Percentiles rank a stretch among this genome's conserved stretches.
Conservation (phyloP, 2,113 vertebrate species). For the Psammodynastes pulverulentus region DNA sequence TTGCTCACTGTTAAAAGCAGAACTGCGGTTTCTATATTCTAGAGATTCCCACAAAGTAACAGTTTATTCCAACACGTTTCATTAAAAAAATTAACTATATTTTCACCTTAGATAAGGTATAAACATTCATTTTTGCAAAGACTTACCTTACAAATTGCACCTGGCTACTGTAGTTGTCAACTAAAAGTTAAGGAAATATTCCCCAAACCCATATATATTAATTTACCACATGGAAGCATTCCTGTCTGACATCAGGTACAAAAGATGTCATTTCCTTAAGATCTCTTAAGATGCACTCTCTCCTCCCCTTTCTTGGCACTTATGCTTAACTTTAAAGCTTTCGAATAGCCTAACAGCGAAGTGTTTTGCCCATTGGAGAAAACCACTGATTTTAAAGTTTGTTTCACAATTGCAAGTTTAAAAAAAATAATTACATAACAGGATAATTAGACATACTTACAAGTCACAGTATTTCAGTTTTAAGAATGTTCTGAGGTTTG, state of each 20-base stretch:
- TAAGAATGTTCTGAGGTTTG: slow-evolving; percentile 9
- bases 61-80: not conserved
- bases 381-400: not conserved
- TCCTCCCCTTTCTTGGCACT: not conserved
- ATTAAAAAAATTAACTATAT: not conserved
- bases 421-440: slow-evolving; percentile 53
- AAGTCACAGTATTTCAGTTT: slow-evolving; percentile 16
- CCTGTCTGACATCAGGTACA: not conserved
- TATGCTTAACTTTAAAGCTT: not conserved
- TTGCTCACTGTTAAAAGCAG: not conserved
- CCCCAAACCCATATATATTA: not conserved
- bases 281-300: not conserved
- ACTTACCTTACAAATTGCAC: not conserved
- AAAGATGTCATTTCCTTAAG: not conserved
- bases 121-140: not conserved
- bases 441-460: slow-evolving; percentile 42
- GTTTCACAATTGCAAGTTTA: slow-evolving; percentile 66
- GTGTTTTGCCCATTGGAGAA: not conserved
- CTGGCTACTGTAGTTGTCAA: not conserved
- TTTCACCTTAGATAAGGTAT: not conserved
- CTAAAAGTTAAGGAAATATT: not conserved
- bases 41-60: not conserved
- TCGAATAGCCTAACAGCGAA: not conserved
- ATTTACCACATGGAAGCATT: not conserved
- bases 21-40: not conserved